Evolutionary conservation across 2,797 vertebrate species (phyloP), one percentile per base, ranked within the genome.

Genomic region (Tokudaia muenninki): DNA sequence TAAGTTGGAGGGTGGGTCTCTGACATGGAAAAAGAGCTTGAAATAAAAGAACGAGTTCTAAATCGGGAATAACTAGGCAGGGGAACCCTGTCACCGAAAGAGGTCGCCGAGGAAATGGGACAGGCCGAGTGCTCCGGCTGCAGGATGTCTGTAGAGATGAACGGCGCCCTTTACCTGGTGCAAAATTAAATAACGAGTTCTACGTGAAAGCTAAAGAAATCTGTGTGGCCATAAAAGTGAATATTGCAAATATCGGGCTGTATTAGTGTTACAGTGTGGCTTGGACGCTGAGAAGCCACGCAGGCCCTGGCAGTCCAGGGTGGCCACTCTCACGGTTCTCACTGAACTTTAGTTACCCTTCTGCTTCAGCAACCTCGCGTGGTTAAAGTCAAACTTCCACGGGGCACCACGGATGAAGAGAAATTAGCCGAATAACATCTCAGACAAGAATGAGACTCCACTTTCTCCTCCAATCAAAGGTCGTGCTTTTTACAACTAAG

Each of bases 81-180:
- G 75, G n/a, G n/a, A 7, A 47, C 47, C 0, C 22, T 0, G 26
- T 78, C 52, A 26, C 22, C 52, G 31, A 59, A 81, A 34, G 63
- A 22, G 12, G 2, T n/a, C 22, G 34, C 14, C 0, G 0, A 57
- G 61, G 13, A n/a, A 37, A 59, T 8, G 17, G 9, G 26, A 16
- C 29, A 57, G 41, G 19, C 41, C 0, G 7, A 17, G 12, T 50
- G 41, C 21, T 61, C 78, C 81, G 72, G 19, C 19, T 21, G 6
- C 3, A 4, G 0, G 17, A 12, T 5, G 8, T 14, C 34, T 55
- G 34, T 0, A 47, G 34, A 29, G 29, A 65, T 13, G 4, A 9
- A 47, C 19, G 4, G 7, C n/a, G 65, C 75, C 77, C 59, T 80
- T 65, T 59, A 26, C 22, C 22, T 16, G 29, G 6, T 37, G 9